phyloP scores from a whole-genome alignment of 2,113 vertebrate genomes.

The Rostratula benghalensis region DNA sequence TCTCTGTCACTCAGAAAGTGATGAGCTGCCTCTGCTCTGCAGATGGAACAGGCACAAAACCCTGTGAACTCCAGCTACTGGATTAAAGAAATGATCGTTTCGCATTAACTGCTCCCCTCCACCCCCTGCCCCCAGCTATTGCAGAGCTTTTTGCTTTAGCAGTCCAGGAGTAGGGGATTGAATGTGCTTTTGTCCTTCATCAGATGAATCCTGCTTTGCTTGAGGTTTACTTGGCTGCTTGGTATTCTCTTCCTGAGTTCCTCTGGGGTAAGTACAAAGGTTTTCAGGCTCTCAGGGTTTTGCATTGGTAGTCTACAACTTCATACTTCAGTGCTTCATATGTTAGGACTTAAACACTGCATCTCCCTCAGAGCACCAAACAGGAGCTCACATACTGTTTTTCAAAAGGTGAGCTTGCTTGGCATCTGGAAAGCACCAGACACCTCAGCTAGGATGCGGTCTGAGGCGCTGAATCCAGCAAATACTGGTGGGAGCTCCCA shows the following conservation, averaged over 20 bases:
- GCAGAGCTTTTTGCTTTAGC: neutral
- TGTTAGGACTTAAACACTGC: neutral
- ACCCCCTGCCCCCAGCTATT: neutral
- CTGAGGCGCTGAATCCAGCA: neutral
- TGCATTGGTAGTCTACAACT: neutral
- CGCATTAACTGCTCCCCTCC: neutral
- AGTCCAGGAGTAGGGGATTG: accelerated
- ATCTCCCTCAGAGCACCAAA: neutral
- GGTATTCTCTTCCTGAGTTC: neutral
- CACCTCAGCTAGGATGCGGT: neutral
- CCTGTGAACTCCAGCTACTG: neutral
- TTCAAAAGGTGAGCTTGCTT: neutral
- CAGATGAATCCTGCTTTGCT: neutral
- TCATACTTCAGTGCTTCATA: neutral
- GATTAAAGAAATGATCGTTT: neutral
- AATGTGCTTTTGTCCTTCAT: no score
- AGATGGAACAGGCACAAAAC: neutral
- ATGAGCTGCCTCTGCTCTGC: neutral
- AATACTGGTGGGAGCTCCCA: neutral
- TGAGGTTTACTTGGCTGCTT: neutral
- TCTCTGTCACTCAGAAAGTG: neutral
- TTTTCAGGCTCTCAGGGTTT: neutral
- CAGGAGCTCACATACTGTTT: neutral
- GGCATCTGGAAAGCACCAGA: neutral
- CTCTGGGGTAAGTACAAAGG: neutral